Evolutionary conservation across 2,888 invertebrate genomes (phyloP), one percentile per base, ranked within the genome.

Genomic region (Zhengitettix transpicula): DNA sequence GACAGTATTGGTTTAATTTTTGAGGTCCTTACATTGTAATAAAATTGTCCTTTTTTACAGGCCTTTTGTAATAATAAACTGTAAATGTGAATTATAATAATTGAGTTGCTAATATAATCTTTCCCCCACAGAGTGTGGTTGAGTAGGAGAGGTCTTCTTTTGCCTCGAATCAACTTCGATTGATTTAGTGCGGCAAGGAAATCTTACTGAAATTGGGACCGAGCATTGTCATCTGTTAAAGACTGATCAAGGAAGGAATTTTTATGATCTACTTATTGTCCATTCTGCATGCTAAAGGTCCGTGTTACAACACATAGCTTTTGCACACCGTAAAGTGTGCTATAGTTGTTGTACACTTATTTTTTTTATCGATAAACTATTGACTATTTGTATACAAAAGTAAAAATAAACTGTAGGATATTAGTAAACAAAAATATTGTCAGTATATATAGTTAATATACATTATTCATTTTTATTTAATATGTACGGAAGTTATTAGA

Each of bases 91-190:
- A 14, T 8, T 47, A 2, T 5, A 28, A 28, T 28, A 2, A 5
- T 5, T 28, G 3, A 28, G 28, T 28, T 28, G 28, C 28, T 28
- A 28, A 28, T 28, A 7, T 28, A 28, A 28, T 28, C 7, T 28
- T 28, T 28, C 28, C 28, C 28, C 28, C 28, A 28, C 75, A 85
- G 85, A 7, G 79, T 88, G 59, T 89, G 89, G 87, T 75, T 89
- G 67, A 85, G 82, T 74, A 59, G 63, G 47, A 58, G 64, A 61
- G 62, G 62, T 15, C 47, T 63, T 52, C 61, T 59, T 42, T 53
- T 63, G 44, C 63, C 63, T 1, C 55, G 60, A 17, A 58, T 63
- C 57, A 63, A 61, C 60, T 60, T 63, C 17, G 63, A 63, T 58
- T 63, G 61, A 63, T 56, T 59, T 40, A 14, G 15, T 47, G 44